Evolutionary conservation across 1,140 invertebrate species (phyloP).

Genomic region (Drosophila parvula): DNA sequence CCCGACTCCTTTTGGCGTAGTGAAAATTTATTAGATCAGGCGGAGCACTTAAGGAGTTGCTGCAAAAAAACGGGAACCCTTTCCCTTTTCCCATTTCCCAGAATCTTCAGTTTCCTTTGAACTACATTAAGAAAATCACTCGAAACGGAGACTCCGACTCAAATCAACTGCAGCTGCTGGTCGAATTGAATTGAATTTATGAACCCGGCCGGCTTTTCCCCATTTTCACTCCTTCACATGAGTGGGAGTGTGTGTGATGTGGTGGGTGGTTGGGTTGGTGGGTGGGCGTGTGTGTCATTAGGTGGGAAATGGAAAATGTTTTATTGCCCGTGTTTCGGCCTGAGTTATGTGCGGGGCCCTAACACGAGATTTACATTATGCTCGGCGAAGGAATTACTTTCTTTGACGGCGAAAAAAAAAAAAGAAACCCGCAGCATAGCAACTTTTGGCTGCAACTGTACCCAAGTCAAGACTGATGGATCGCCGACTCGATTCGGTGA

Average conservation of each 20-base stretch:
- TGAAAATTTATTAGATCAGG: conserved; percentile 73
- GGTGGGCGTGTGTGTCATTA: conserved; percentile 61
- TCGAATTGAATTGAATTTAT: conserved; percentile 79
- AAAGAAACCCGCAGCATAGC: neutral
- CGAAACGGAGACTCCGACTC: conserved; percentile 47
- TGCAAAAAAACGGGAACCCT: conserved; percentile 30
- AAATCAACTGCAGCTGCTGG: conserved; percentile 76
- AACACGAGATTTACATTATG: conserved; percentile 74
- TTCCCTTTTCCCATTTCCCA: conserved; percentile 27
- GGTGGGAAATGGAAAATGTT: conserved; percentile 61
- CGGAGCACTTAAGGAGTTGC: conserved; percentile 56
- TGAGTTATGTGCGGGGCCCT: conserved; percentile 60
- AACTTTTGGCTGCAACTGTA: conserved; percentile 17
- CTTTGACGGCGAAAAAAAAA: neutral
- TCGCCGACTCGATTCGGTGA: neutral
- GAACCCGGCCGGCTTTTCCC: conserved; percentile 29
- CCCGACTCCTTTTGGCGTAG: conserved; percentile 47
- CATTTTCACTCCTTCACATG: conserved; percentile 7
- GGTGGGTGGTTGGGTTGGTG: conserved; percentile 17
- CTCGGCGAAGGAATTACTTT: conserved; percentile 46
- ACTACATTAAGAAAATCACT: conserved; percentile 80
- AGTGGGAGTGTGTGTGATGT: conserved; percentile 42
- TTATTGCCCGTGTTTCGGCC: conserved; percentile 64
- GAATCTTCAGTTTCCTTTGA: conserved; percentile 56
- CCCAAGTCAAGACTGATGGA: conserved; percentile 15